These are phyloP conservation scores for Sebastes schlegelii DNA, from an alignment of 2,113 vertebrate genomes.

Conservation along the genomic window DNA sequence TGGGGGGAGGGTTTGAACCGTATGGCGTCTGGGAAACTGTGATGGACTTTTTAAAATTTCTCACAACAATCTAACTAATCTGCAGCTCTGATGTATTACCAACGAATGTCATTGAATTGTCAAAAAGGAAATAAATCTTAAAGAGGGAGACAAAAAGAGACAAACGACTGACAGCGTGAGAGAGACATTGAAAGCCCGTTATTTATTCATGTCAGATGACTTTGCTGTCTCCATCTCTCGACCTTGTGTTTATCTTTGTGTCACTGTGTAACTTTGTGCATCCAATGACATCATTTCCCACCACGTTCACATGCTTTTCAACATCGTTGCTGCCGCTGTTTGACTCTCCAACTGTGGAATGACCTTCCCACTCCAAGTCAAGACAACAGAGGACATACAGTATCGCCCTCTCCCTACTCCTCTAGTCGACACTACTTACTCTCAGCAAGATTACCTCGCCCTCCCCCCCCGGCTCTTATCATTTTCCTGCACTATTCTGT, in stretches of 20 bases:
- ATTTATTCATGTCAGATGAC: slow-evolving; percentile 44
- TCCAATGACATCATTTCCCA: slow-evolving; percentile 32
- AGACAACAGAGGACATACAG: not conserved
- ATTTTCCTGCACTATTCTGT: slow-evolving; percentile 23
- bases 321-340: not conserved
- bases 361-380: slow-evolving; percentile 45
- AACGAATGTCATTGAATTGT: not conserved
- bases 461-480: slow-evolving; percentile 26
- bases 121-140: not conserved
- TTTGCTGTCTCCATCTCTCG: slow-evolving; percentile 62
- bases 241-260: slow-evolving; percentile 54
- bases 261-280: slow-evolving; percentile 52
- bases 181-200: slow-evolving; percentile 40
- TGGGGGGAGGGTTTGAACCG: too few relatives aligned
- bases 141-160: not conserved
- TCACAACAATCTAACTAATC: not conserved
- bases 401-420: not conserved
- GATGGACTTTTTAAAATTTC: not conserved
- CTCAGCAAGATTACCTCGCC: not conserved
- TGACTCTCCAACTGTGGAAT: slow-evolving; percentile 4
- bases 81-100: not conserved
- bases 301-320: slow-evolving; percentile 55
- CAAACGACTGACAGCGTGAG: slow-evolving; percentile 63
- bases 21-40: too few relatives aligned
- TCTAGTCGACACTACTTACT: slow-evolving; percentile 8